phyloP scores from a whole-genome alignment of 2,888 invertebrate genomes.

The Willowsia nigromaculata region DNA sequence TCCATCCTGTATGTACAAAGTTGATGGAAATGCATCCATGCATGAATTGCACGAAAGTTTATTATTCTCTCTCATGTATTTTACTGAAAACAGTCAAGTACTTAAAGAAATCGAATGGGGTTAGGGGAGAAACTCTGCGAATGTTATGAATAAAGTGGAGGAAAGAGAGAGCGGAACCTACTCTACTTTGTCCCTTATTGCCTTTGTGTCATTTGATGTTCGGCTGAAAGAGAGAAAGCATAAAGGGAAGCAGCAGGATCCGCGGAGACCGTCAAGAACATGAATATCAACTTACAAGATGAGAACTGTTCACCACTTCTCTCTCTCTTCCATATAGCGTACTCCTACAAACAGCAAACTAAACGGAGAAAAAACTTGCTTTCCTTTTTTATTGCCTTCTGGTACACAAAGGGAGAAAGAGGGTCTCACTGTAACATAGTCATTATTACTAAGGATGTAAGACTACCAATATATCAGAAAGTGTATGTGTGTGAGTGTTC shows the following conservation, averaged over 20 bases:
- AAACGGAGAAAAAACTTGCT: conserved; percentile 17
- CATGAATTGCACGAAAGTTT: conserved; percentile 49
- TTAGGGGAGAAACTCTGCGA: not conserved
- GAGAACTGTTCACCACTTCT: conserved; percentile 32
- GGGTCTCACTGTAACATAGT: conserved; percentile 25
- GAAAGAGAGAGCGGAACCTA: conserved; percentile 32
- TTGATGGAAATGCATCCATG: conserved; percentile 32
- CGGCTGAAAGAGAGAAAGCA: conserved; percentile 4
- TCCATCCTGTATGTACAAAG: not conserved
- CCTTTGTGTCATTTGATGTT: conserved; percentile 61
- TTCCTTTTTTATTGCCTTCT: conserved; percentile 36
- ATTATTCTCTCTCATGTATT: conserved; percentile 52
- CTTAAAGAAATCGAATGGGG: conserved; percentile 20
- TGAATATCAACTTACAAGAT: conserved; percentile 70
- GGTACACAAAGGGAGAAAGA: conserved; percentile 4
- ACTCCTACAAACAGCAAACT: not conserved
- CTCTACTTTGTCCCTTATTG: conserved; percentile 64
- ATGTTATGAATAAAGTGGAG: conserved; percentile 13
- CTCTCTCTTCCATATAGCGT: not conserved
- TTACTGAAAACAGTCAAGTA: conserved; percentile 20
- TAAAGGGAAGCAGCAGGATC: conserved; percentile 46
- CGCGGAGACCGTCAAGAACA: conserved; percentile 60
- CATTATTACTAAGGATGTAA: conserved; percentile 9
- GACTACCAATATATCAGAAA: not conserved
- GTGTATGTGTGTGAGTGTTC: too few relatives aligned